Conservation (phyloP, 2,113 vertebrate species). For the Pungitius pungitius region DNA sequence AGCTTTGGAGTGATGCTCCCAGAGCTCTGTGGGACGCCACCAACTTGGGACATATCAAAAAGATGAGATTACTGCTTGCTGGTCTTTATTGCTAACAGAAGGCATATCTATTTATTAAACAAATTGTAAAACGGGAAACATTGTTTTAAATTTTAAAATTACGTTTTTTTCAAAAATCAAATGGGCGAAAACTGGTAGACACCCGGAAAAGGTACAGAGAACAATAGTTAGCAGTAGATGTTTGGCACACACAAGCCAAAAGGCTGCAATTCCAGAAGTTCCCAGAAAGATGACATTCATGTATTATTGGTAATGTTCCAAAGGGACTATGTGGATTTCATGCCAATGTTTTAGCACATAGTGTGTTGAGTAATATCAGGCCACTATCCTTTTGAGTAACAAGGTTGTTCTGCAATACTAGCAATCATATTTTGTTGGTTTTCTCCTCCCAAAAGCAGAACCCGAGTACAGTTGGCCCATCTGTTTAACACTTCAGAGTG, state of each 20-base stretch:
- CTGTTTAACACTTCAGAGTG: not conserved
- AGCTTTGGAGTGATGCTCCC: not conserved
- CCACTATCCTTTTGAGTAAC: not conserved
- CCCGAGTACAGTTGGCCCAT: not conserved
- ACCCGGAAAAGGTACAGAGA: not conserved
- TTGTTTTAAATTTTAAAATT: too few species aligned
- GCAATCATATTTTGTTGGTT: not conserved
- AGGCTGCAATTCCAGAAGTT: not conserved
- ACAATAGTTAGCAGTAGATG: not conserved
- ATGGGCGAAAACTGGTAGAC: too few species aligned
- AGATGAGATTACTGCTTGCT: not conserved
- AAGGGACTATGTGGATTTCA: not conserved
- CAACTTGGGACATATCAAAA: not conserved
- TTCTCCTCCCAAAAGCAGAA: not conserved
- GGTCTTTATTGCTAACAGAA: too few species aligned
- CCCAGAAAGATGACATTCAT: not conserved
- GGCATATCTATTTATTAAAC: too few species aligned
- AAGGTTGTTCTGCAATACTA: not conserved
- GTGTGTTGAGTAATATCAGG: not conserved
- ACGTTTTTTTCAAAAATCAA: too few species aligned
- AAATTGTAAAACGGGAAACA: too few species aligned
- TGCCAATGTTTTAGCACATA: not conserved
- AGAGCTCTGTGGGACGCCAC: not conserved
- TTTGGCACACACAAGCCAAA: not conserved
- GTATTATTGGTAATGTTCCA: not conserved